phyloP scores from a whole-genome alignment of 2,888 invertebrate genomes.

The Automeris io region DNA sequence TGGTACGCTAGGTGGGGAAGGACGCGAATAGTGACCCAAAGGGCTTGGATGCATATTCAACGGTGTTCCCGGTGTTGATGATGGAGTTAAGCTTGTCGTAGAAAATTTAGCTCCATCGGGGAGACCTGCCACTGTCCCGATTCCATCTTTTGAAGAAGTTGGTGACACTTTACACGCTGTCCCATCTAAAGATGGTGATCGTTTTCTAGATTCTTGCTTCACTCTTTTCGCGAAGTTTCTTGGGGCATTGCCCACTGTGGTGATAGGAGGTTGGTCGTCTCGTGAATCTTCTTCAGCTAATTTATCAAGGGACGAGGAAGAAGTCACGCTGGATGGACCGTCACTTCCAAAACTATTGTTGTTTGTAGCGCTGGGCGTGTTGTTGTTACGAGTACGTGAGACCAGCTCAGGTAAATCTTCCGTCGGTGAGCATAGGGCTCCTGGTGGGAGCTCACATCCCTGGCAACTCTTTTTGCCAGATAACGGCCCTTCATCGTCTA shows the following conservation, averaged over 20 bases:
- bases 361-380: conserved; percentile 88
- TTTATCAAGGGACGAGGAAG: conserved; percentile 83
- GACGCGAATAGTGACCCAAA: conserved; percentile 80
- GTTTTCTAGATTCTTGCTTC: conserved; percentile 76
- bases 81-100: conserved; percentile 79
- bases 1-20: conserved; percentile 83
- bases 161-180: conserved; percentile 67
- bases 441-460: conserved; percentile 86
- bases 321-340: conserved; percentile 84
- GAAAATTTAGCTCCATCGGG: conserved; percentile 78
- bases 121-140: conserved; percentile 54
- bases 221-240: conserved; percentile 69
- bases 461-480: conserved; percentile 84
- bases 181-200: conserved; percentile 73
- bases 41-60: conserved; percentile 81
- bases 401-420: conserved; percentile 84
- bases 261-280: conserved; percentile 82
- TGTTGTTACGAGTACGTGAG: conserved; percentile 85
- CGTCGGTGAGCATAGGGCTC: conserved; percentile 77
- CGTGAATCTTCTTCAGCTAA: conserved; percentile 86
- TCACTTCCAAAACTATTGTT: conserved; percentile 86
- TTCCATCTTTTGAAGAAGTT: conserved; percentile 74
- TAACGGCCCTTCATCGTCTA: conserved; percentile 79
- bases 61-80: conserved; percentile 80
- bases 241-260: conserved; percentile 72